Evolutionary conservation across 1,140 invertebrate genomes (phyloP), one percentile per base, ranked within the genome.

Genomic region (Musca domestica): DNA sequence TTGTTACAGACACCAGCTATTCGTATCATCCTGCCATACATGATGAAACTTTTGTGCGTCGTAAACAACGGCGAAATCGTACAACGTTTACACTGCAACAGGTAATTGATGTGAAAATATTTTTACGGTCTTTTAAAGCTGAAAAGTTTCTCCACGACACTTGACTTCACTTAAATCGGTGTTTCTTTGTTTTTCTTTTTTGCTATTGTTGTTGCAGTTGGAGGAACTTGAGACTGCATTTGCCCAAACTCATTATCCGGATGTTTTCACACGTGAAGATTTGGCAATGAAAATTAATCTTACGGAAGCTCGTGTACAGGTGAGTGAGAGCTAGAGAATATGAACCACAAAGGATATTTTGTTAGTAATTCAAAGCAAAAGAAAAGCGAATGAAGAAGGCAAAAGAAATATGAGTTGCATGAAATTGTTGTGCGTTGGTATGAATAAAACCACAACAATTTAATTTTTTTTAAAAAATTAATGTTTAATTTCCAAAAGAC

Each of bases 241-340:
- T 83, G 92, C 94, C 66, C 94, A 96, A 82, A 98, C 96, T 22
- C 97, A 99, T 83, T 99, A 99, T 81, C 97, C 96, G 7, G 97
- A 98, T 83, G 95, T 98, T 64, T 98, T 98, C 84, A 98, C 95
- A 1, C 86, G 97, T 73, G 96, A 98, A 84, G 96, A 98, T 84
- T 86, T 98, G 56, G 96, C 96, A n/a, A 95, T 96, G 89, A 96
- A 98, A 85, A 98, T 98, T 77, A 97, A 97, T 83, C 87, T 98
- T 67, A 98, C 96, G 0, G 96, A 98, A 84, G 96, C 96, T 3
- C 87, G 96, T 83, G 96, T 98, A 47, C 96, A 98, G 91, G 96
- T 98, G 83, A 85, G 86, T 47, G 20, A 12, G 48, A 63, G 34
- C n/a, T 63, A 51, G 41, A 67, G 17, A n/a, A n/a, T n/a, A 54